These are phyloP conservation scores for Scolopax mira DNA, from an alignment of 2,113 vertebrate genomes.

Conservation along the genomic window DNA sequence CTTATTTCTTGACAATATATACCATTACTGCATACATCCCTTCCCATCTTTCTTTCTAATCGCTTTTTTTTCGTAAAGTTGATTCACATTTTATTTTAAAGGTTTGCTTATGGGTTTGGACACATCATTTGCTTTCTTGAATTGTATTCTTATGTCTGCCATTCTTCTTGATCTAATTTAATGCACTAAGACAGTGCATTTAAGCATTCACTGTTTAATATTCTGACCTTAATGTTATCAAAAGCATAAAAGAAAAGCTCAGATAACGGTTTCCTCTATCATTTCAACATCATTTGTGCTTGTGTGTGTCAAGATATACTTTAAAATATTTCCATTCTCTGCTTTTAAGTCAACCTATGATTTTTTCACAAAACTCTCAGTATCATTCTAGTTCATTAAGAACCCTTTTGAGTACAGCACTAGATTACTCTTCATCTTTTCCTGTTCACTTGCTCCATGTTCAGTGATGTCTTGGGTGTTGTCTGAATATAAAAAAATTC, in stretches of 20 bases:
- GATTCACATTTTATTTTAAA: neutral
- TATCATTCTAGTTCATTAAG: neutral
- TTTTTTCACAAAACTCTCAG: neutral
- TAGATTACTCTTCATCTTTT: neutral
- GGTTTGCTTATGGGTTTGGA: neutral
- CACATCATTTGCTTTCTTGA: neutral
- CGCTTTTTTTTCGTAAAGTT: neutral
- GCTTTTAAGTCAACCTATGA: neutral
- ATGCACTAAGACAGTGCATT: neutral
- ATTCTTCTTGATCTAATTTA: neutral
- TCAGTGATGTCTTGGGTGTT: neutral
- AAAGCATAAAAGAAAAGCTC: neutral
- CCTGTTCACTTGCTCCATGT: neutral
- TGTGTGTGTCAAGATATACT: neutral
- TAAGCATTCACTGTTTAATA: neutral
- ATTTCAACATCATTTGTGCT: neutral
- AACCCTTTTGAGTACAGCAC: accelerated
- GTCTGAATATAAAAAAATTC: neutral
- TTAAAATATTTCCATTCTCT: neutral
- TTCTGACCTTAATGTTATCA: neutral
- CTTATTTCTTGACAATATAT: neutral
- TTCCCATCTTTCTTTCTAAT: neutral
- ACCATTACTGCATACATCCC: neutral
- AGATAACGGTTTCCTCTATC: neutral
- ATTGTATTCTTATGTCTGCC: neutral